A percentile compares a stretch with the other conserved stretches of the same genome.
These are phyloP conservation scores for Ephestia elutella DNA, from an alignment of 1,140 invertebrate species.

Conservation along the genomic window DNA sequence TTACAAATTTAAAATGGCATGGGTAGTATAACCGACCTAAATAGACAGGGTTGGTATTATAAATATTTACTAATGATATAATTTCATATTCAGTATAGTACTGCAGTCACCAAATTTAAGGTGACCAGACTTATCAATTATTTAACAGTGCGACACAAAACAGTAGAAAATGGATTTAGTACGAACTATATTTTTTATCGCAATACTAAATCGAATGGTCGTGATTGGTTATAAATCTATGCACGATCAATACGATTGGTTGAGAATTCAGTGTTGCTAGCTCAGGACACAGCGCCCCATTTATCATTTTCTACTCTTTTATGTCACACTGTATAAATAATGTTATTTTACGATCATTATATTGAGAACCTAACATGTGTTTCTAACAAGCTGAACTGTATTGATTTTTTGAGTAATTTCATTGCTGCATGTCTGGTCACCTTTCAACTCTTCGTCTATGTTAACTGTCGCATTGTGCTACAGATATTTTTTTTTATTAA, in stretches of 20 bases:
- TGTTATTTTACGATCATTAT: conserved; percentile 8
- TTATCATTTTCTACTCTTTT: too few relatives aligned
- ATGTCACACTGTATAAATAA: neutral
- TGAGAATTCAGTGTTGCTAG: too few relatives aligned
- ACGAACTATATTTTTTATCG: too few relatives aligned
- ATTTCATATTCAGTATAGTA: too few relatives aligned
- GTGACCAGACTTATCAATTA: conserved; percentile 59
- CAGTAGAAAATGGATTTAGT: too few relatives aligned
- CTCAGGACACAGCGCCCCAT: too few relatives aligned
- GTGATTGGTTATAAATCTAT: too few relatives aligned
- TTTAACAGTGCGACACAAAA: too few relatives aligned
- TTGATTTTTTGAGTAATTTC: conserved; percentile 25
- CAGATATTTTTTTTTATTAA: conserved; percentile 38
- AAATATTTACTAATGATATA: conserved; percentile 24
- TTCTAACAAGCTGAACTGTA: conserved; percentile 5
- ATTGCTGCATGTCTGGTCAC: conserved; percentile 73
- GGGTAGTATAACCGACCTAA: conserved; percentile 55
- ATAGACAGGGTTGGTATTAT: conserved; percentile 58
- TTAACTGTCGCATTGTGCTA: conserved; percentile 41
- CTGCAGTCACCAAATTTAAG: conserved; percentile 62
- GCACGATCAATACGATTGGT: too few relatives aligned
- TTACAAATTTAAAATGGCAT: conserved; percentile 40
- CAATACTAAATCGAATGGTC: too few relatives aligned
- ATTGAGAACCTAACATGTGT: conserved; percentile 15
- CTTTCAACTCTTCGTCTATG: conserved; percentile 42